Percentiles rank a stretch among this genome's conserved stretches.
phyloP scores from a whole-genome alignment of 1,140 invertebrate genomes.

The Episyrphus balteatus region DNA sequence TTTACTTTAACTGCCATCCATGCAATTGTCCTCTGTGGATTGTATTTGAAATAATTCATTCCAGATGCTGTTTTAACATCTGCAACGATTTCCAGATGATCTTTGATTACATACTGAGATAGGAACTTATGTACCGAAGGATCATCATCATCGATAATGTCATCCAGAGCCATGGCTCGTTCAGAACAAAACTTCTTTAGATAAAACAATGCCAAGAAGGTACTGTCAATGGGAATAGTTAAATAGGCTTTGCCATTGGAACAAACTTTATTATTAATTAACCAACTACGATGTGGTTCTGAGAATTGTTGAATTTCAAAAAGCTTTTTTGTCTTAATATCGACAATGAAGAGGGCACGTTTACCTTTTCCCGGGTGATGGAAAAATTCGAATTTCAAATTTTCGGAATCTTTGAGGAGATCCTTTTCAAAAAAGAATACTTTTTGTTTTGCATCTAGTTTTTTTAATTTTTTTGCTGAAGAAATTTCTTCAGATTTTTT shows the following conservation, averaged over 20 bases:
- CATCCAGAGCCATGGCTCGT: constrained; percentile 56
- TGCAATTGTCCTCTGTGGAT: constrained; percentile 58
- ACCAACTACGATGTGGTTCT: constrained; percentile 56
- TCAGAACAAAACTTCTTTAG: constrained; percentile 43
- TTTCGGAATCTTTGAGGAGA: constrained; percentile 9
- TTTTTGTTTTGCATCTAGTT: constrained; percentile 12
- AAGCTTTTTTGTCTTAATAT: constrained; percentile 33
- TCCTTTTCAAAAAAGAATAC: constrained; percentile 21
- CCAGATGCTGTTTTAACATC: constrained; percentile 42
- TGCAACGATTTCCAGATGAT: constrained; percentile 15
- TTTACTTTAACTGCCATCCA: constrained; percentile 60
- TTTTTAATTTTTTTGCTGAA: no score
- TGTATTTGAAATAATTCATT: constrained; percentile 63
- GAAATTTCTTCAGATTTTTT: no score
- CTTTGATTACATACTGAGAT: constrained; percentile 12
- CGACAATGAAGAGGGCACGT: constrained; percentile 17
- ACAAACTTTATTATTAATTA: constrained; percentile 57
- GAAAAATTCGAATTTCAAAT: constrained; percentile 20
- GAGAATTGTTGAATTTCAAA: constrained; percentile 56
- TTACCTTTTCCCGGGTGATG: constrained; percentile 25
- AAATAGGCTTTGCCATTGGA: constrained; percentile 62
- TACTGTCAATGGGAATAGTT: constrained; percentile 58
- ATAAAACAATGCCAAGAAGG: constrained; percentile 54
- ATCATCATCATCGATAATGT: constrained; percentile 42
- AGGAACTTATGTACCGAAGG: constrained; percentile 14